phyloP scores from a whole-genome alignment of 2,113 vertebrate genomes.

The Ramphastos sulfuratus region DNA sequence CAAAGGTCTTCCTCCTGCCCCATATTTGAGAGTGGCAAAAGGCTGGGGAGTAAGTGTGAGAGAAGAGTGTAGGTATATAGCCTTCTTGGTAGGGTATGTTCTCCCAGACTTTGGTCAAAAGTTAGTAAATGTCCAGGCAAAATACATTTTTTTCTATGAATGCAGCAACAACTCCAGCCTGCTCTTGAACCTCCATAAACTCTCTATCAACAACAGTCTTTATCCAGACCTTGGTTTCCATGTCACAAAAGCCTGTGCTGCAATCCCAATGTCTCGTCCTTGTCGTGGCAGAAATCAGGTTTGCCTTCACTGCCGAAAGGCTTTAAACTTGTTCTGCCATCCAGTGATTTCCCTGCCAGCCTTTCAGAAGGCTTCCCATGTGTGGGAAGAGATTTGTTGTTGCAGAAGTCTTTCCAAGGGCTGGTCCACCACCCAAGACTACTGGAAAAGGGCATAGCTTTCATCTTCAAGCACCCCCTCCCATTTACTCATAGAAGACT shows the following conservation, averaged over 20 bases:
- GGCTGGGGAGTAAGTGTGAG: neutral
- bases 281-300: neutral
- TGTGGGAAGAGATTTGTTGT: neutral
- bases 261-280: neutral
- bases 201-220: neutral
- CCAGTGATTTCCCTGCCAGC: neutral
- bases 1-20: neutral
- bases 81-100: rapidly evolving
- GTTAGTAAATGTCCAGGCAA: neutral
- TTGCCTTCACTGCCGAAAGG: neutral
- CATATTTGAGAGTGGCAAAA: neutral
- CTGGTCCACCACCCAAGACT: neutral
- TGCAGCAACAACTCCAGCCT: neutral
- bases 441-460: neutral
- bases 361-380: neutral
- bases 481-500: neutral
- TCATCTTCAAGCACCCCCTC: neutral
- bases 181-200: neutral
- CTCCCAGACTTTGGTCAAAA: neutral
- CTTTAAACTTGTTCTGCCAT: neutral
- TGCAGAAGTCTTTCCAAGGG: neutral
- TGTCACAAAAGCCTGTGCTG: neutral
- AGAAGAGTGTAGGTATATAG: neutral
- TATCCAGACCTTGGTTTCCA: neutral
- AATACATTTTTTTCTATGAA: neutral